These are phyloP conservation scores for Myanophis thanlyinensis DNA, from an alignment of 2,113 vertebrate species.

Conservation along the genomic window DNA sequence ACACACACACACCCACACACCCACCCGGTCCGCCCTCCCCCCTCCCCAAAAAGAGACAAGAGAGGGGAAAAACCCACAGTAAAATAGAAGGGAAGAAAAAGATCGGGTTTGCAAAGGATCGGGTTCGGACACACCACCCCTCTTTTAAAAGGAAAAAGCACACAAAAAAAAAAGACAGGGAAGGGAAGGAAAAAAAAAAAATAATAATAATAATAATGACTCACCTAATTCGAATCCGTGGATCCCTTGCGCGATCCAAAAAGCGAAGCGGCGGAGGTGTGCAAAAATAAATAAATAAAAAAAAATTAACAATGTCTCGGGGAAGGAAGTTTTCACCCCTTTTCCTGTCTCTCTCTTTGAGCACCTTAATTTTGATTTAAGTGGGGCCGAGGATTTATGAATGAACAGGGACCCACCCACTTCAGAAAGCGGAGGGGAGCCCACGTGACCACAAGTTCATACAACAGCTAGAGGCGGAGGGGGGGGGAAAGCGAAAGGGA, in stretches of 20 bases:
- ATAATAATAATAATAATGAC: constrained; percentile 45
- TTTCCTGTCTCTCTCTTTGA: constrained; percentile 44
- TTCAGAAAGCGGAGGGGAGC: not conserved
- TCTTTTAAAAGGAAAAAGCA: not conserved
- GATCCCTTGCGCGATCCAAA: constrained; percentile 57
- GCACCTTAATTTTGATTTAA: constrained; percentile 70
- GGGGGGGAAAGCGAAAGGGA: not conserved
- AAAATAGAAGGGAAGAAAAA: not conserved
- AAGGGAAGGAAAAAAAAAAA: fast-evolving
- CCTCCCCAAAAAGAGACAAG: not conserved
- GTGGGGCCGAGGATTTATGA: constrained; percentile 77
- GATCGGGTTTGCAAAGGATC: not conserved
- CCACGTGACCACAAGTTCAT: not conserved
- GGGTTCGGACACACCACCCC: not conserved
- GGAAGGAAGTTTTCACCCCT: not conserved
- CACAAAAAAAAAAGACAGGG: not conserved
- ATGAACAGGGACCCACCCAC: constrained; percentile 79
- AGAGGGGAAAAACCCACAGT: not conserved
- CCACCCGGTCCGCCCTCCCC: no score
- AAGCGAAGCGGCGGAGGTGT: constrained; percentile 16
- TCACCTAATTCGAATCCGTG: constrained; percentile 67
- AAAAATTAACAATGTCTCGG: not conserved
- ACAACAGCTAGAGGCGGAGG: not conserved
- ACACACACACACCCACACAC: no score
- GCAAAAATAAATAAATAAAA: no score